A percentile compares a stretch with the other conserved stretches of the same genome.
Evolutionary conservation across 2,888 invertebrate genomes (phyloP).

Genomic region (Heliothis peltigera): DNA sequence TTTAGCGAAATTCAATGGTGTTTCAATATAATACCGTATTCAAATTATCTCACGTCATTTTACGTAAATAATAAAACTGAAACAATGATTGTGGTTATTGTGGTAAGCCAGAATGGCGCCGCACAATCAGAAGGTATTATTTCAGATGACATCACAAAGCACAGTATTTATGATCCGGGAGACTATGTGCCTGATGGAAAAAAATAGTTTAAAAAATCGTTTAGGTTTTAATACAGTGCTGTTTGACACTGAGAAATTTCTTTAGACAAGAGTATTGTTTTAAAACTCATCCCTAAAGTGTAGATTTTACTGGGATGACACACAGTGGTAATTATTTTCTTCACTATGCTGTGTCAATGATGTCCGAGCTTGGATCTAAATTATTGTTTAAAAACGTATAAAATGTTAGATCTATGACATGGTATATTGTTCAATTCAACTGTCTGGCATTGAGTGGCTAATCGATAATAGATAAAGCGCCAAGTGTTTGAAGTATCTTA

Average conservation of each 20-base stretch:
- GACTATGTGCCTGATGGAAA: no score
- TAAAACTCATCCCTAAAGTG: neutral
- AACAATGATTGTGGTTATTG: constrained; percentile 42
- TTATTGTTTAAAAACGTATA: constrained; percentile 17
- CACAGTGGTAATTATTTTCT: no score
- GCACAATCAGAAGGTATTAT: constrained; percentile 16
- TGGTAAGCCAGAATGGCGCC: constrained; percentile 43
- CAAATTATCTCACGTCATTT: constrained; percentile 4
- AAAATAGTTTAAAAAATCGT: no score
- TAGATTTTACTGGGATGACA: neutral
- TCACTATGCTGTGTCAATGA: no score
- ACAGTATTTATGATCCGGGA: neutral
- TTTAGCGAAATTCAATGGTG: neutral
- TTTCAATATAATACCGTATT: neutral
- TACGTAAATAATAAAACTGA: constrained; percentile 3
- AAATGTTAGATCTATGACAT: constrained; percentile 29
- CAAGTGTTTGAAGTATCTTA: constrained; percentile 77
- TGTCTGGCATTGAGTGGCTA: constrained; percentile 63
- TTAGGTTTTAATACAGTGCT: no score
- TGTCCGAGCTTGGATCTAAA: neutral
- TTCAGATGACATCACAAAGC: constrained; percentile 7
- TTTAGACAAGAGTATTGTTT: neutral
- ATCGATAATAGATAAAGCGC: constrained; percentile 74
- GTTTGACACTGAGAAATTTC: no score
- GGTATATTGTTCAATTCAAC: constrained; percentile 41